A percentile compares a stretch with the other conserved stretches of the same genome.
These are phyloP conservation scores for Halichondria panicea DNA, from an alignment of 37 sponge, comb jelly and placozoan genomes.

Conservation along the genomic window DNA sequence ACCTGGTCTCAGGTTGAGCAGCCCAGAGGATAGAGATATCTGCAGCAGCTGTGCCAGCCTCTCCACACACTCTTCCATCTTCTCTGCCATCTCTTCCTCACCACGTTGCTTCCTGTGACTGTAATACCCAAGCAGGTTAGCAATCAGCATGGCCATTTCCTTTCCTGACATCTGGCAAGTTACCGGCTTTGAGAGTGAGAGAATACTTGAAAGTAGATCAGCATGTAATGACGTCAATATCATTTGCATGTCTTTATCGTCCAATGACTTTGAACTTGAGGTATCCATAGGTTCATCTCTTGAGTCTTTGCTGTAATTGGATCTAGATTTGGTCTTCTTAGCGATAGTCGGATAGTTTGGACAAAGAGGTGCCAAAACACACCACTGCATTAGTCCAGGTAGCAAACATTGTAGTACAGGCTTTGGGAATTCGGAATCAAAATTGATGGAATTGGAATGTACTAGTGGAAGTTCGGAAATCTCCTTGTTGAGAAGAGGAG, in stretches of 20 bases:
- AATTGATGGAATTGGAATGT: conserved; percentile 4
- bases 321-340: not conserved
- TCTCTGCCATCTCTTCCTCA: conserved; percentile 11
- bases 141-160: conserved; percentile 20
- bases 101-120: not conserved
- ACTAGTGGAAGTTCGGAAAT: conserved; percentile 19
- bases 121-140: conserved; percentile 21
- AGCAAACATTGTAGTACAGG: no score
- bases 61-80: conserved; percentile 53
- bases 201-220: conserved; percentile 31
- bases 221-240: conserved; percentile 42
- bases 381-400: conserved; percentile 62
- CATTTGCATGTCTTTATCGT: not conserved
- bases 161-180: no score
- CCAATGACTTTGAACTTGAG: not conserved
- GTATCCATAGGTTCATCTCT: not conserved
- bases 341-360: not conserved
- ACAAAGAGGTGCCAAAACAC: conserved; percentile 42
- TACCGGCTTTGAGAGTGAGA: conserved; percentile 2
- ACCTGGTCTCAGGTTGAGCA: conserved; percentile 40
- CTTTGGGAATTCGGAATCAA: not conserved
- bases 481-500: conserved; percentile 6
- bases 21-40: conserved; percentile 31
- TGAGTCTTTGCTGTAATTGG: not conserved
- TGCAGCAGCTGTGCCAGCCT: conserved; percentile 78